A percentile compares a stretch with the other conserved stretches of the same genome.
phyloP scores from a whole-genome alignment of 2,888 invertebrate species.

The Eupithecia centaureata region DNA sequence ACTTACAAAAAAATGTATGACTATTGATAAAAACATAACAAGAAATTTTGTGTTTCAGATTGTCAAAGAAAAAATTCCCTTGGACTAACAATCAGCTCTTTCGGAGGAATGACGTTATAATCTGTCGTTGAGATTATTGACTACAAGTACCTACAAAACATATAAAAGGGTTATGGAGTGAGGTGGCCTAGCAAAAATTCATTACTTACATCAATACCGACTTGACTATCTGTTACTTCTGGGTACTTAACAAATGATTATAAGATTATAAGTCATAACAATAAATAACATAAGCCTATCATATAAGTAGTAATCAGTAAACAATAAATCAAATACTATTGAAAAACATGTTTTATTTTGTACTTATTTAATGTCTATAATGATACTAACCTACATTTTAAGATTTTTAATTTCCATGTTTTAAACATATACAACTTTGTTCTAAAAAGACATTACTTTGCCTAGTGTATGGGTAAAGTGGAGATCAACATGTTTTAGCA shows the following conservation, averaged over 20 bases:
- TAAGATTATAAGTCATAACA: neutral
- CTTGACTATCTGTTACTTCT: neutral
- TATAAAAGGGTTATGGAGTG: neutral
- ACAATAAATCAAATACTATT: slow-evolving; percentile 20
- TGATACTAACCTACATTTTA: neutral
- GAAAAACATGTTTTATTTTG: slow-evolving; percentile 14
- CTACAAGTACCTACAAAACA: neutral
- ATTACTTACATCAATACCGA: neutral
- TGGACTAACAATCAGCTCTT: slow-evolving; percentile 79
- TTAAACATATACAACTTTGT: too few species aligned
- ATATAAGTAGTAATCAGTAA: slow-evolving; percentile 11
- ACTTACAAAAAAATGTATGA: neutral
- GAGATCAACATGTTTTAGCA: too few species aligned
- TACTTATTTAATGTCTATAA: neutral
- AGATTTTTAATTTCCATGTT: too few species aligned
- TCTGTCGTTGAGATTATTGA: neutral
- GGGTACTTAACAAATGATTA: neutral
- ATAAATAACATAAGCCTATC: neutral
- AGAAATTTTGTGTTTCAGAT: slow-evolving; percentile 82
- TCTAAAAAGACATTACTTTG: neutral
- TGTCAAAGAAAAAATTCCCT: slow-evolving; percentile 88
- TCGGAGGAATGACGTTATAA: neutral
- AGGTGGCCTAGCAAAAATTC: neutral
- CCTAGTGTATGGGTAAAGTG: too few species aligned
- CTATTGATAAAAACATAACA: neutral